Conservation (phyloP, 2,888 invertebrate species). For the Tipula confusa region DNA sequence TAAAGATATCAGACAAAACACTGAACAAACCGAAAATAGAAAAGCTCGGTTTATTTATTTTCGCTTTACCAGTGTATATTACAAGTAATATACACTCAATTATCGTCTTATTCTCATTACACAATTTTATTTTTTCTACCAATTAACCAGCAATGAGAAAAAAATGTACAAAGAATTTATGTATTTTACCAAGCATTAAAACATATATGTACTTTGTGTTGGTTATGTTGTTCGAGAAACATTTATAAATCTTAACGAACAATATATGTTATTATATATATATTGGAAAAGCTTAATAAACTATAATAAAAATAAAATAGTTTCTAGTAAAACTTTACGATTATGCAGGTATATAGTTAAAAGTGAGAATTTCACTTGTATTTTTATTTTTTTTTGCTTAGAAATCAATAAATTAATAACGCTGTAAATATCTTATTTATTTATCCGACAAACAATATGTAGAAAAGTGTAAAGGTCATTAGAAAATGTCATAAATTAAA, state of each 20-base stretch:
- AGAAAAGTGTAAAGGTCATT: background rate
- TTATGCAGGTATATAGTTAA: too few relatives aligned
- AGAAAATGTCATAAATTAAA: background rate
- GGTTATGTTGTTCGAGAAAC: background rate
- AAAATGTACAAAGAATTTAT: background rate
- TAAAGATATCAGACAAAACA: background rate
- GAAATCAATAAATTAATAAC: background rate
- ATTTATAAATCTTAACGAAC: background rate
- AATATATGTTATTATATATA: background rate
- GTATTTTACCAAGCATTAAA: background rate
- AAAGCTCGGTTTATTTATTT: slow-evolving; percentile 4
- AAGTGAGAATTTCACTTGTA: background rate
- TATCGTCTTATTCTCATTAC: background rate
- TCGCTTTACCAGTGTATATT: background rate
- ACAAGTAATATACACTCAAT: slow-evolving; percentile 25
- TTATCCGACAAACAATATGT: background rate
- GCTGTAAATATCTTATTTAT: background rate
- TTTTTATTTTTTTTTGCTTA: background rate
- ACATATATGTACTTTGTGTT: too few relatives aligned
- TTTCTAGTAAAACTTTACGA: too few relatives aligned
- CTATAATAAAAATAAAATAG: background rate
- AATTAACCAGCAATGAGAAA: background rate
- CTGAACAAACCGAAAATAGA: background rate
- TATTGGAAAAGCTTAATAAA: background rate
- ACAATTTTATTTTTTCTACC: background rate